Conservation (phyloP, 2,113 vertebrate species). For the Oreotrochilus melanogaster region DNA sequence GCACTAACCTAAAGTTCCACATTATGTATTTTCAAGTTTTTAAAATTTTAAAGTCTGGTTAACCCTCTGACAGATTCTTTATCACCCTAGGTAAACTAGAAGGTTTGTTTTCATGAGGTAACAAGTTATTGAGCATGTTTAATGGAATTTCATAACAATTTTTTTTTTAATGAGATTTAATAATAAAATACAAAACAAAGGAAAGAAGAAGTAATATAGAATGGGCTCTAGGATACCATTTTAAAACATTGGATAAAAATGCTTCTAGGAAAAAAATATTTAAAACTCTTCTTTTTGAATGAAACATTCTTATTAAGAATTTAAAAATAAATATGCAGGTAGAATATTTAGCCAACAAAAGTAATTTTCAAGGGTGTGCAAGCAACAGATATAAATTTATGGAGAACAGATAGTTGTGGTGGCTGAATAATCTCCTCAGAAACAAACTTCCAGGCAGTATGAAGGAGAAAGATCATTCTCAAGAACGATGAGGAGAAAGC, state of each 20-base stretch:
- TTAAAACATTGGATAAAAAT: neutral
- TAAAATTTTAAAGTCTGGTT: neutral
- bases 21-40: neutral
- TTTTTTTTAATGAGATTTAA: neutral
- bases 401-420: neutral
- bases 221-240: neutral
- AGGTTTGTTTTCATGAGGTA: slow-evolving; percentile 2
- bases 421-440: neutral
- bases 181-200: neutral
- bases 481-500: neutral
- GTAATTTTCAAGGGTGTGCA: neutral
- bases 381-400: neutral
- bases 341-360: neutral
- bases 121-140: neutral
- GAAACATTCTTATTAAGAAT: neutral
- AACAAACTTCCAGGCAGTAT: neutral
- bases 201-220: neutral
- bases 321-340: neutral
- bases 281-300: neutral
- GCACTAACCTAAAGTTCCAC: neutral
- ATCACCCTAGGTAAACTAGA: neutral
- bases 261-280: neutral
- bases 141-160: neutral
- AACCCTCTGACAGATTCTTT: neutral
- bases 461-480: neutral